Base-by-base conservation (phyloP, 23 tunicate species). In the Diplosoma virens region DNA sequence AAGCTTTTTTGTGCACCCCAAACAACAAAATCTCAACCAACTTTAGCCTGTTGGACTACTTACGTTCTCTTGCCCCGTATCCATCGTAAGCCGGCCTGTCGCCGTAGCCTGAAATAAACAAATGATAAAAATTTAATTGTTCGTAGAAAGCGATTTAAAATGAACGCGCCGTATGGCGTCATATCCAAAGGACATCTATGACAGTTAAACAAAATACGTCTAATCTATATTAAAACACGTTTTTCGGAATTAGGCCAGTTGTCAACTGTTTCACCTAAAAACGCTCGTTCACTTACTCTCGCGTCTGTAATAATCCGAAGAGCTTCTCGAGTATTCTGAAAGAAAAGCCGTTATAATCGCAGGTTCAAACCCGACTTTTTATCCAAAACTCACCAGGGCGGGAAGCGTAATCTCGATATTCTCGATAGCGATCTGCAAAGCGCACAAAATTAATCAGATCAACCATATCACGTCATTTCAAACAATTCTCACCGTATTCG, bases 361-460 rank as follows among this genome's bases (percentile, higher is more conserved):
- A n/a, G n/a, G n/a, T n/a, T n/a, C n/a, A n/a, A n/a, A n/a, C n/a
- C n/a, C n/a, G n/a, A n/a, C n/a, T n/a, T n/a, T 41, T 14, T 14
- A 41, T 7, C 9, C 9, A 41, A 6, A 34, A 61, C 69, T 25
- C 9, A 73, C 82, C 84, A 22, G 74, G 47, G 55, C 63, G 33
- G 25, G 84, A 29, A 31, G 45, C 35, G 33, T 80, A 83, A 37
- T 89, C 96, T 54, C 96, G 78, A 81, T 78, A 77, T 29, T 92
- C 97, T 3, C 97, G 77, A 72, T 92, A 92, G 30, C 97, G 97
- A 69, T 92, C 97, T 92, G 84, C 30, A 72, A 72, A 3, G 6
- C 24, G 20, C 25, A 21, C 22, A n/a, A 58, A n/a, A 23, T n/a
- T 11, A 58, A 23, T 58, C 20, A 6, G 11, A 54, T 52, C 6